Evolutionary conservation across 2,113 vertebrate genomes (phyloP).

Genomic region (Grammomys dolichurus): DNA sequence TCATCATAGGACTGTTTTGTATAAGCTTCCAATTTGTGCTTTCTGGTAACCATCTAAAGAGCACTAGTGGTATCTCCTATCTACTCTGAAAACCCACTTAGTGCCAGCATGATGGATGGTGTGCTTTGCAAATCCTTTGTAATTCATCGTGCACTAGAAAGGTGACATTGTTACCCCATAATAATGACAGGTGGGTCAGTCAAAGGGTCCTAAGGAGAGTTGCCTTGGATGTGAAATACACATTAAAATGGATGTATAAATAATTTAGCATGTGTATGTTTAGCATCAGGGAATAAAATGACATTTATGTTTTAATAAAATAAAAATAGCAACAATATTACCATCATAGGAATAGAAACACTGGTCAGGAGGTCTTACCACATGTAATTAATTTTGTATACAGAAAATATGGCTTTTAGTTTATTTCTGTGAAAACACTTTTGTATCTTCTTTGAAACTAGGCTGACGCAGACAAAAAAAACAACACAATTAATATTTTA

Average conservation of each 20-base stretch:
- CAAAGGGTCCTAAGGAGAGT: slow-evolving; percentile 78
- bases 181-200: slow-evolving; percentile 85
- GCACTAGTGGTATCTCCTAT: slow-evolving; percentile 90
- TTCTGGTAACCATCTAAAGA: slow-evolving; percentile 90
- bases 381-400: slow-evolving; percentile 54
- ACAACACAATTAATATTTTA: background rate
- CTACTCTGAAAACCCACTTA: slow-evolving; percentile 89
- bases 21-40: slow-evolving; percentile 87
- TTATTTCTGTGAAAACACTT: background rate
- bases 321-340: slow-evolving; percentile 69
- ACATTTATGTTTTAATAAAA: slow-evolving; percentile 81
- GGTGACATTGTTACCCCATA: slow-evolving; percentile 86
- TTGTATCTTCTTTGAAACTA: slow-evolving; percentile 6
- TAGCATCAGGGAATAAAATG: slow-evolving; percentile 64
- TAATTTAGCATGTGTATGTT: slow-evolving; percentile 77
- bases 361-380: slow-evolving; percentile 32
- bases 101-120: slow-evolving; percentile 92
- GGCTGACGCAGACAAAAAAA: background rate
- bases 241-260: slow-evolving; percentile 84
- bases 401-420: background rate
- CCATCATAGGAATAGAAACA: slow-evolving; percentile 73
- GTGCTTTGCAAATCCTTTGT: slow-evolving; percentile 84
- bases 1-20: slow-evolving; percentile 90
- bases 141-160: slow-evolving; percentile 86
- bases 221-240: slow-evolving; percentile 80